Evolutionary conservation across 2,113 vertebrate genomes (phyloP), one percentile per base, ranked within the genome.

Genomic region (Myocastor coypus): DNA sequence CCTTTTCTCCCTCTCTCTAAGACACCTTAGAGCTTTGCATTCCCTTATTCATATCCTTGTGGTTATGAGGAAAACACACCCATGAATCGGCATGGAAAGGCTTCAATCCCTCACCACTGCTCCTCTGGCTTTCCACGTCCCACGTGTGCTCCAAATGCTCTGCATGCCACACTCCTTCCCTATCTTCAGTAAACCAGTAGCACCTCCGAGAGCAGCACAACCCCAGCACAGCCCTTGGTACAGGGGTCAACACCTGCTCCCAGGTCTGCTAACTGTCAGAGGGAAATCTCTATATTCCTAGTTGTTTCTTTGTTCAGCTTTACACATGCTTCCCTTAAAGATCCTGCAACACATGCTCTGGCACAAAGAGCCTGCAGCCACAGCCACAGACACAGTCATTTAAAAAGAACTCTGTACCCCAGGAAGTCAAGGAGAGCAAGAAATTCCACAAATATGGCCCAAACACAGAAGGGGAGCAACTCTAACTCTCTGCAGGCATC

Each of bases 51-150:
- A 42, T 7, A 17, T 55, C 4, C 1, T 1, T 0, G 42, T 17
- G 55, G 50, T 28, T 4, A 8, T 63, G 28, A 30, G 24, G 26
- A 69, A 82, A 55, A 83, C 7, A 9, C 32, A n/a, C 10, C 14
- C 11, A 28, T 3, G 1, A 17, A 9, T 3, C 0, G 0, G n/a
- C 9, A 9, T 3, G 30, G 30, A 32, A 7, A 32, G 11, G 16
- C 17, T 10, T 22, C 9, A 26, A 20, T 34, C 50, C 1, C 16
- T 63, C n/a, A 3, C 20, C 14, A 4, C 17, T 50, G 30, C n/a
- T 81, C 37, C 37, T 68, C 10, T 19, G 3, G 2, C 69, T 69
- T 26, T 24, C n/a, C 13, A 26, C 0, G 0, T 1, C 32, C 28
- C 30, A 12, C 69, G 71, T 42, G 10, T 1, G 1, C 0, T 14